Evolutionary conservation across 2,888 invertebrate species (phyloP).

Genomic region (Trissonchulus latispiculum): DNA sequence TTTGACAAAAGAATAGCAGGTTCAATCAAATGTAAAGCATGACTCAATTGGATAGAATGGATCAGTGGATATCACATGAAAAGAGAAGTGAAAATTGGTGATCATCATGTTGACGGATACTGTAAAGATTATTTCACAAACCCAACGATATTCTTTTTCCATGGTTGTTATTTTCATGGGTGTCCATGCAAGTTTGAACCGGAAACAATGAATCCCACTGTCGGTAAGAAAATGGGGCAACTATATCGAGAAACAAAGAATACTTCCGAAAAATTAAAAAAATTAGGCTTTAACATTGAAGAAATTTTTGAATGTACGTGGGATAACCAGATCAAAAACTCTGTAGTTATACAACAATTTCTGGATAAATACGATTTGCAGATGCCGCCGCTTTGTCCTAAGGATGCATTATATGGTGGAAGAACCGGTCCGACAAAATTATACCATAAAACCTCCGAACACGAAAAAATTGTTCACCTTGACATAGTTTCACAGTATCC

Average conservation of each 20-base stretch:
- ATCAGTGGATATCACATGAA: too few relatives aligned
- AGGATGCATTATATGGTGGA: background rate
- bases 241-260: background rate
- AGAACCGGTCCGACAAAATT: background rate
- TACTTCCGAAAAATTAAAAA: background rate
- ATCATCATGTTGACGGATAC: constrained; percentile 1
- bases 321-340: background rate
- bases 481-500: background rate
- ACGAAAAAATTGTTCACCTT: background rate
- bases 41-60: too few relatives aligned
- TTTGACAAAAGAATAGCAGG: too few relatives aligned
- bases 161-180: constrained; percentile 3
- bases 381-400: background rate
- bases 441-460: background rate
- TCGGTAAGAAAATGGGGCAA: background rate
- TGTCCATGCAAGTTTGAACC: background rate
- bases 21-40: background rate
- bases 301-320: constrained; percentile 27
- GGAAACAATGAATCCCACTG: background rate
- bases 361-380: constrained; percentile 1
- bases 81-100: constrained; percentile 8
- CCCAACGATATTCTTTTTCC: background rate
- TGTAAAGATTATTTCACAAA: too few relatives aligned
- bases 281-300: background rate
- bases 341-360: background rate